Percentiles rank a stretch among this genome's conserved stretches.
Conservation (phyloP, 1,140 invertebrate genomes). For the Arion vulgaris region DNA sequence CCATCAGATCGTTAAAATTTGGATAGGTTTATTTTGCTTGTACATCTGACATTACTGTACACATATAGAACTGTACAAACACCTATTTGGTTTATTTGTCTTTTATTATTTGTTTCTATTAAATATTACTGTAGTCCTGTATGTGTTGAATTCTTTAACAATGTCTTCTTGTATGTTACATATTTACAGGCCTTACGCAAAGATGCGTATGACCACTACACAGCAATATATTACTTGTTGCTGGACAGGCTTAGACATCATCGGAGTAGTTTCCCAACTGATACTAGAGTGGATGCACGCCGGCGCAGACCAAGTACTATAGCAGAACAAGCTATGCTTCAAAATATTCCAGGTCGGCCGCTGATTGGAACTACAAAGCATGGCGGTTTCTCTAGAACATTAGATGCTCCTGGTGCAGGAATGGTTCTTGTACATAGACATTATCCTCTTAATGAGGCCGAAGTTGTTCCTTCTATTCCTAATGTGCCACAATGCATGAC, state of each 20-base stretch:
- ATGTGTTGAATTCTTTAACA: no score
- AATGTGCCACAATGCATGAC: slow-evolving; percentile 53
- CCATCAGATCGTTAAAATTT: no score
- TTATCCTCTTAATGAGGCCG: slow-evolving; percentile 37
- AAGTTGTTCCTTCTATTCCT: slow-evolving; percentile 39
- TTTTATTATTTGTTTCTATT: no score
- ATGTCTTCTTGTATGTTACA: background rate
- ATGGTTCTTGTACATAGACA: slow-evolving; percentile 2
- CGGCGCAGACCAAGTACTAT: slow-evolving; percentile 81
- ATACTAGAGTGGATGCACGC: slow-evolving; percentile 62
- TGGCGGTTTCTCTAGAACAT: slow-evolving; percentile 63
- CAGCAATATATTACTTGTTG: slow-evolving; percentile 93
- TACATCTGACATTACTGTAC: no score
- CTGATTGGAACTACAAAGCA: slow-evolving; percentile 56
- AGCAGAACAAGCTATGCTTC: slow-evolving; percentile 82
- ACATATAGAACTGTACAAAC: no score
- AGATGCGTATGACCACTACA: slow-evolving; percentile 94
- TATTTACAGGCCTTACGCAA: slow-evolving; percentile 84
- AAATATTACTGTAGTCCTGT: no score
- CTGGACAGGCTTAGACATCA: slow-evolving; percentile 82
- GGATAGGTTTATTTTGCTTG: no score
- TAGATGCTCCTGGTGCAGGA: slow-evolving; percentile 55
- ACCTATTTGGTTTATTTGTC: no score
- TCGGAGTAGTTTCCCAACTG: slow-evolving; percentile 67
- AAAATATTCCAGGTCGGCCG: slow-evolving; percentile 67